phyloP scores from a whole-genome alignment of 2,113 vertebrate genomes.

The Cairina moschata region DNA sequence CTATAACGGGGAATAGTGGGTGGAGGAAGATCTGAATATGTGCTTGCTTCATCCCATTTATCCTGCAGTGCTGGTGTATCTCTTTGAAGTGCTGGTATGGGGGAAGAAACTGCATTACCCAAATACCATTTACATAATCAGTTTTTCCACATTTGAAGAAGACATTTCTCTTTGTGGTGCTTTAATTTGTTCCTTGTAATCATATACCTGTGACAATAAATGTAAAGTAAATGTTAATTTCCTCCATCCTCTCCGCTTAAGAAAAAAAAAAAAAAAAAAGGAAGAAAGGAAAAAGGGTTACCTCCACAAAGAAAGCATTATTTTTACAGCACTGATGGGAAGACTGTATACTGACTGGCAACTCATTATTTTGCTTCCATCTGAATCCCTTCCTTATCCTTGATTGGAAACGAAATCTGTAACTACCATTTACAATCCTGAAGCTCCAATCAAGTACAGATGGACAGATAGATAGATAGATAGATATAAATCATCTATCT shows the following conservation, averaged over 20 bases:
- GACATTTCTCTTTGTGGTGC: background rate
- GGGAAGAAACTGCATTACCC: slow-evolving; percentile 47
- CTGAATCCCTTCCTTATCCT: background rate
- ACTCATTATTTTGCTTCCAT: background rate
- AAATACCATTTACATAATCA: slow-evolving; percentile 66
- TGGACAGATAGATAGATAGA: background rate
- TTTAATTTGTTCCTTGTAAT: slow-evolving; percentile 12
- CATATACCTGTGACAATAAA: slow-evolving; percentile 6
- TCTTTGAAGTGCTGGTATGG: slow-evolving; percentile 52
- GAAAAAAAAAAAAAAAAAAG: background rate
- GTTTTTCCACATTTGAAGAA: slow-evolving; percentile 24
- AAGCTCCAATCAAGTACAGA: background rate
- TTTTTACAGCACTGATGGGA: background rate
- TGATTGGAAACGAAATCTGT: background rate
- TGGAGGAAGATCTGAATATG: slow-evolving; percentile 28
- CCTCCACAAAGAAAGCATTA: background rate
- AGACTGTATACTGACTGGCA: background rate
- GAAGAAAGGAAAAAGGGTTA: background rate
- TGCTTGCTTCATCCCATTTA: slow-evolving; percentile 40
- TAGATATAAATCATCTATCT: background rate
- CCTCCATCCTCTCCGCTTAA: background rate
- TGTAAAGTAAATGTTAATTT: background rate
- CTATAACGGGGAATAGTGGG: background rate
- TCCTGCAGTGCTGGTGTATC: background rate
- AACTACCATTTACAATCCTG: background rate